Conservation (phyloP, 1,140 invertebrate genomes). For the Magallana ariakensis region DNA sequence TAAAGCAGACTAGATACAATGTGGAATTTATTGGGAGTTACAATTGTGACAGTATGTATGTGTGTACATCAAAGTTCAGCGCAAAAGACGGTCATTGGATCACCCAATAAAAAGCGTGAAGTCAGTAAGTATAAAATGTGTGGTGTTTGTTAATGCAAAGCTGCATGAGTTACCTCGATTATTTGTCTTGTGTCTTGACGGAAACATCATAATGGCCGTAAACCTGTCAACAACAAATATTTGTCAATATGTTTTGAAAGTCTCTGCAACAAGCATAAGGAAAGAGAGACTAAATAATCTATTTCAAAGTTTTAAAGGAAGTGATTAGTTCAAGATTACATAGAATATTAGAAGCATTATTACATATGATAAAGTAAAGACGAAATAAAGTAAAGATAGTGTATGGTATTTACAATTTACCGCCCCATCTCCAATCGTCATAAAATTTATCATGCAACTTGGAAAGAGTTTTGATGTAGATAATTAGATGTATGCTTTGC, state of each 20-base stretch:
- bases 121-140: not conserved
- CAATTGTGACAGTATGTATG: slow-evolving; percentile 5
- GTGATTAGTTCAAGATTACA: too few relatives aligned
- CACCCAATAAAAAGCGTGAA: not conserved
- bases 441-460: too few relatives aligned
- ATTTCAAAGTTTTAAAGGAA: too few relatives aligned
- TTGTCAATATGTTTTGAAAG: not conserved
- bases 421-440: too few relatives aligned
- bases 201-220: not conserved
- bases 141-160: not conserved
- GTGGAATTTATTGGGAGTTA: slow-evolving; percentile 16
- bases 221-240: not conserved
- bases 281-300: too few relatives aligned
- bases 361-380: too few relatives aligned
- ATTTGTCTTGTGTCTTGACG: not conserved
- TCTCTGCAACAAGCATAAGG: not conserved
- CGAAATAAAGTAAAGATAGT: too few relatives aligned
- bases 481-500: too few relatives aligned
- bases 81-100: not conserved
- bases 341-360: too few relatives aligned
- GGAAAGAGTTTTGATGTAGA: too few relatives aligned
- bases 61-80: not conserved
- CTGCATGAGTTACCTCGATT: not conserved
- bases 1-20: not conserved
- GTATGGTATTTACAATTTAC: too few relatives aligned